Evolutionary conservation across 1,140 invertebrate species (phyloP).

Genomic region (Diachasmimorpha longicaudata): DNA sequence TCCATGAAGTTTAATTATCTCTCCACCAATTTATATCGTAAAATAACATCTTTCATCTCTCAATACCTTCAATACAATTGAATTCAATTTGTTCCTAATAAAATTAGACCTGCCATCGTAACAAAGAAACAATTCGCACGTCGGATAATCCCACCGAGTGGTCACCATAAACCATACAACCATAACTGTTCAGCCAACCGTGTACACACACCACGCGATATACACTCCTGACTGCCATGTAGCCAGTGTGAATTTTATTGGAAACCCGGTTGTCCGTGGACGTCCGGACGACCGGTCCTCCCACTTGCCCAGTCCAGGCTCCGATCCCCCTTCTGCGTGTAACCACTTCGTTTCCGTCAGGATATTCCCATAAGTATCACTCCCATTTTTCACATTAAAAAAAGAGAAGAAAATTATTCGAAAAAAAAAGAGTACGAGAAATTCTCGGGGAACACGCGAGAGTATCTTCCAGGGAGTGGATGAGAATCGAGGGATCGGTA

Average conservation of each 20-base stretch:
- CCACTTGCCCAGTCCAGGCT: slow-evolving; percentile 31
- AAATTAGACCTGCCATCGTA: not conserved
- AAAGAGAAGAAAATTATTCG: not conserved
- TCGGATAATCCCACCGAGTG: not conserved
- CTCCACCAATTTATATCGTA: too few species aligned
- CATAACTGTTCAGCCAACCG: not conserved
- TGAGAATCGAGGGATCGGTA: not conserved
- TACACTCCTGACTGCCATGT: not conserved
- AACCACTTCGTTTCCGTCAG: slow-evolving; percentile 24
- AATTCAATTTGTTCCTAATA: not conserved
- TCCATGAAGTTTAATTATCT: too few species aligned
- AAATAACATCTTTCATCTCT: too few species aligned
- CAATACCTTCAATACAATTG: too few species aligned
- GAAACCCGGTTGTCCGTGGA: slow-evolving; percentile 22
- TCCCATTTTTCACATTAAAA: slow-evolving; percentile 6
- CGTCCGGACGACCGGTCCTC: slow-evolving; percentile 37
- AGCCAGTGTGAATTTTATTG: slow-evolving; percentile 16
- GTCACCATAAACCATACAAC: not conserved
- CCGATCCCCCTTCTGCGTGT: not conserved
- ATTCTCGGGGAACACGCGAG: not conserved
- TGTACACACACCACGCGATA: slow-evolving; percentile 8
- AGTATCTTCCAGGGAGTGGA: too few species aligned
- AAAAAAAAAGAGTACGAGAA: not conserved
- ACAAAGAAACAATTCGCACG: slow-evolving; percentile 6
- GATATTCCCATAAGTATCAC: slow-evolving; percentile 16